Evolutionary conservation across 2,797 vertebrate species (phyloP).

Genomic region (Graptemys geographica): DNA sequence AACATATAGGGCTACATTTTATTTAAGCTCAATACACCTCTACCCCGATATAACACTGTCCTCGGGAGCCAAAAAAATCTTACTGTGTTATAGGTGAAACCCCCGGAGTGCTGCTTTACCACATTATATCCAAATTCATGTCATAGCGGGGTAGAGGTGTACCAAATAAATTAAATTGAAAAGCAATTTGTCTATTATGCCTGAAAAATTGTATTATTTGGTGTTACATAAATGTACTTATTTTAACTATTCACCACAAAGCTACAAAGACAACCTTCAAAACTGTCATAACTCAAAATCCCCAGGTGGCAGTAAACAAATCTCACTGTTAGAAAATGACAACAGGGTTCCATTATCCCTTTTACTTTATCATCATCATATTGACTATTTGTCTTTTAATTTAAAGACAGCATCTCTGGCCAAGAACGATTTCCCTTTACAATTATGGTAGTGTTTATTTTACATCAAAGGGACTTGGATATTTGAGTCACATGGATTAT

Average conservation of each 20-base stretch:
- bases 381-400: slow-evolving; percentile 60
- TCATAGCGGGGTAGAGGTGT: too few relatives aligned
- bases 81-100: too few relatives aligned
- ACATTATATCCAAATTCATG: too few relatives aligned
- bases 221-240: slow-evolving; percentile 21
- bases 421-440: slow-evolving; percentile 45
- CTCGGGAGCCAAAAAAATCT: too few relatives aligned
- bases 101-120: too few relatives aligned
- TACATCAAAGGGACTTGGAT: slow-evolving; percentile 30
- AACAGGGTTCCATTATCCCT: slow-evolving; percentile 40
- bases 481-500: slow-evolving; percentile 60
- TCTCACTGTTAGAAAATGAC: slow-evolving; percentile 36
- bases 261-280: not conserved
- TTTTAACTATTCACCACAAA: slow-evolving; percentile 17
- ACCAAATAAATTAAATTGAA: not conserved
- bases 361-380: slow-evolving; percentile 30
- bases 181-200: not conserved
- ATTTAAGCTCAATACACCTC: not conserved
- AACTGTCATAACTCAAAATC: not conserved
- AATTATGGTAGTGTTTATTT: not conserved
- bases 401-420: slow-evolving; percentile 43
- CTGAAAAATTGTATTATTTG: not conserved
- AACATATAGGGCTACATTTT: not conserved
- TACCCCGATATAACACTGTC: too few relatives aligned
- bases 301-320: not conserved